These are phyloP conservation scores for Acrocyrtus sp. DNA, from an alignment of 2,888 invertebrate species.

Conservation along the genomic window DNA sequence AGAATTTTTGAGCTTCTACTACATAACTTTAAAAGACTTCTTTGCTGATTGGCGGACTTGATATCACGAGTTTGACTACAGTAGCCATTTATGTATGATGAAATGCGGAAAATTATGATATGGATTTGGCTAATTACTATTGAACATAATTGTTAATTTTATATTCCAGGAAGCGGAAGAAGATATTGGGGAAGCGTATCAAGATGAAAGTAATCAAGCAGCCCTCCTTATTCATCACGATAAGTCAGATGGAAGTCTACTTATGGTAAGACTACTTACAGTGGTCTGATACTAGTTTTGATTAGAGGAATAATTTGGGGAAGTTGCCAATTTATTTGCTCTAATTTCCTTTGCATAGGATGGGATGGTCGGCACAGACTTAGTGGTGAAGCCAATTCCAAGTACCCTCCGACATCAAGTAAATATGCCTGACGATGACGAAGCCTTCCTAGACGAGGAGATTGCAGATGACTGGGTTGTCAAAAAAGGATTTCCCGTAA, in stretches of 20 bases:
- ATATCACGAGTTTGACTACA: background rate
- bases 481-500: conserved; percentile 62
- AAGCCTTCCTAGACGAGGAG: conserved; percentile 76
- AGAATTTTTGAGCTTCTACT: too few relatives aligned
- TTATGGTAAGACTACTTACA: conserved; percentile 82
- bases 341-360: conserved; percentile 81
- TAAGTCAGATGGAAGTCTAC: conserved; percentile 79
- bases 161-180: conserved; percentile 72
- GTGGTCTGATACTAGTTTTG: background rate
- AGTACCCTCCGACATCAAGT: conserved; percentile 45
- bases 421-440: conserved; percentile 71
- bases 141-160: conserved; percentile 43
- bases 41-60: background rate
- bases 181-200: conserved; percentile 86
- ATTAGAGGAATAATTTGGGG: background rate
- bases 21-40: too few relatives aligned
- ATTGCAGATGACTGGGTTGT: conserved; percentile 64
- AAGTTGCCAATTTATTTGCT: conserved; percentile 3
- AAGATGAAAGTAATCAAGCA: conserved; percentile 87
- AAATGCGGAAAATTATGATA: background rate
- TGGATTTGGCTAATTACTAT: too few relatives aligned
- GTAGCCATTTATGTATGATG: background rate
- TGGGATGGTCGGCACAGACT: conserved; percentile 89
- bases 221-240: conserved; percentile 87
- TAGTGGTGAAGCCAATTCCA: conserved; percentile 88